A percentile compares a stretch with the other conserved stretches of the same genome.
Evolutionary conservation across 2,113 vertebrate species (phyloP).

Genomic region (Reinhardtius hippoglossoides): DNA sequence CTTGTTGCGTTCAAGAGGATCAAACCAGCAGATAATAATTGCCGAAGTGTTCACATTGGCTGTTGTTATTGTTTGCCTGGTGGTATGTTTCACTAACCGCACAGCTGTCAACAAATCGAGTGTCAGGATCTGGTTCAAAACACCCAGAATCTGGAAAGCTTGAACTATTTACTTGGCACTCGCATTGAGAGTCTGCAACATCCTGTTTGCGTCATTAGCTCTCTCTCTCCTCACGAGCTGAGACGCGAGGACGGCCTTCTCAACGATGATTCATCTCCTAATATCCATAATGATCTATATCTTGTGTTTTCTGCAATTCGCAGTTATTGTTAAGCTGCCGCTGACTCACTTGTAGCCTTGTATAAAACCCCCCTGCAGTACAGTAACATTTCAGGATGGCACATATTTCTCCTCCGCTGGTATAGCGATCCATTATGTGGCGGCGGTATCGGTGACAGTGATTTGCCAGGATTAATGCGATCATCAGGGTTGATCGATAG

Average conservation of each 20-base stretch:
- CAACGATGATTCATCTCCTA: neutral
- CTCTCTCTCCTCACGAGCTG: neutral
- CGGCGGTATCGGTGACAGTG: conserved; percentile 48
- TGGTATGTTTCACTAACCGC: conserved; percentile 44
- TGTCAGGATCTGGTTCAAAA: conserved; percentile 35
- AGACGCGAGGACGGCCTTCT: neutral
- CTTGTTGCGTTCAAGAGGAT: conserved; percentile 45
- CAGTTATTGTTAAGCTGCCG: conserved; percentile 4
- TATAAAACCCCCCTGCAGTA: conserved; percentile 2
- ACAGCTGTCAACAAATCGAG: conserved; percentile 51
- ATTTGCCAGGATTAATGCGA: conserved; percentile 70
- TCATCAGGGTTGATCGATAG: conserved; percentile 62
- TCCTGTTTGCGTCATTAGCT: conserved; percentile 18
- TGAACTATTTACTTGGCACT: conserved; percentile 53
- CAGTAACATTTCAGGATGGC: neutral
- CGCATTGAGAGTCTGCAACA: conserved; percentile 25
- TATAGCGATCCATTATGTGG: conserved; percentile 45
- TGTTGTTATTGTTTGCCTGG: conserved; percentile 61
- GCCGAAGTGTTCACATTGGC: conserved; percentile 39
- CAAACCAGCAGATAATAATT: conserved; percentile 56
- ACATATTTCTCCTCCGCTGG: conserved; percentile 2
- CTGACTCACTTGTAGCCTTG: neutral
- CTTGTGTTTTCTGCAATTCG: conserved; percentile 6
- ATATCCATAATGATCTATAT: conserved; percentile 15
- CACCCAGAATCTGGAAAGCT: conserved; percentile 32